Percentiles rank a stretch among this genome's conserved stretches.
Conservation (phyloP, 2,888 invertebrate genomes). For the Xanthostigma xanthostigma region DNA sequence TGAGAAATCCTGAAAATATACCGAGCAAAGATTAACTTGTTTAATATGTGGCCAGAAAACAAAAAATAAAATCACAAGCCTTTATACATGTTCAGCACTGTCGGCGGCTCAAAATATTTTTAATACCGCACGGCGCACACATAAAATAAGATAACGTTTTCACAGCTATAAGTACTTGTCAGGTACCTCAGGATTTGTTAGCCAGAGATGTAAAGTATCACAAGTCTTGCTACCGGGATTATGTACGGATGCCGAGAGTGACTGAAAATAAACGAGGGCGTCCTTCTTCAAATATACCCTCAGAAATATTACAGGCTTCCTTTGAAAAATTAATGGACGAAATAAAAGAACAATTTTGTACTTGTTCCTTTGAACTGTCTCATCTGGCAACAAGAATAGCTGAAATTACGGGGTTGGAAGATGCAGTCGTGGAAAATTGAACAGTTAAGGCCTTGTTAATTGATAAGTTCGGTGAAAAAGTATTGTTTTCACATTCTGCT, state of each 20-base stretch:
- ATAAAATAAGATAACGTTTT: slow-evolving; percentile 1
- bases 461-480: slow-evolving; percentile 9
- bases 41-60: not conserved
- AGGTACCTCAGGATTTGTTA: not conserved
- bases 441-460: slow-evolving; percentile 8
- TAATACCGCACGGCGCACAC: too few relatives aligned
- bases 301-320: slow-evolving; percentile 6
- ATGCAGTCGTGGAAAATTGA: slow-evolving; percentile 6
- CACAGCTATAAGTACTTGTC: not conserved
- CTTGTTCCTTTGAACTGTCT: slow-evolving; percentile 9
- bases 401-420: slow-evolving; percentile 10
- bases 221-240: not conserved
- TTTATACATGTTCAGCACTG: not conserved
- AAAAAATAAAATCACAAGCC: not conserved
- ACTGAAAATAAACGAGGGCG: slow-evolving; percentile 4
- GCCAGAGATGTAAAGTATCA: not conserved
- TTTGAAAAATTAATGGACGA: slow-evolving; percentile 11
- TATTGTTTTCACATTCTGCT: slow-evolving; percentile 9
- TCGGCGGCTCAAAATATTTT: not conserved
- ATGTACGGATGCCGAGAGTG: not conserved
- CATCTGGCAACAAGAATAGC: slow-evolving; percentile 8
- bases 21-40: not conserved
- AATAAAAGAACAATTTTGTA: slow-evolving; percentile 10
- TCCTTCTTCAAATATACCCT: slow-evolving; percentile 4
- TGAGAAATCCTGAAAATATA: too few relatives aligned